Evolutionary conservation across 2,888 invertebrate genomes (phyloP).

Genomic region (Plebejus anna): DNA sequence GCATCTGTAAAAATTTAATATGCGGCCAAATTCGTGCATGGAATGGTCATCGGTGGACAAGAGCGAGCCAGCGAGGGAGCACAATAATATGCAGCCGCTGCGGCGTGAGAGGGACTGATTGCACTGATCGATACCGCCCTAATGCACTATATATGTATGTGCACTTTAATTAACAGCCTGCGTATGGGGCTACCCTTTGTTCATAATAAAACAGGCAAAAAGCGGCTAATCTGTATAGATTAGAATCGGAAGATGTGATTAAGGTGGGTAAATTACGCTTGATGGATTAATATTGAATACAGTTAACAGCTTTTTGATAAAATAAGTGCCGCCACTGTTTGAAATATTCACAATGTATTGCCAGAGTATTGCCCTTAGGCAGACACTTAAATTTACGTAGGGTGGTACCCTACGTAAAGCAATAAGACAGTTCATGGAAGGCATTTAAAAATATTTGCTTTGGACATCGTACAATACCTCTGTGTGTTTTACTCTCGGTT

Average conservation of each 20-base stretch:
- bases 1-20: not conserved
- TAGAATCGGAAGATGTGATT: not conserved
- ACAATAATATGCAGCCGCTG: slow-evolving; percentile 15
- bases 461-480: not conserved
- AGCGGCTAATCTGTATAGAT: not conserved
- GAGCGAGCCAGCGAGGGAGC: not conserved
- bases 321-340: not conserved
- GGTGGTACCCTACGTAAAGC: not conserved
- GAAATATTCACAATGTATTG: not conserved
- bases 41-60: slow-evolving; percentile 17
- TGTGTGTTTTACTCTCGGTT: not conserved
- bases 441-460: slow-evolving; percentile 14
- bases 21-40: not conserved
- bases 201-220: slow-evolving; percentile 4
- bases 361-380: not conserved
- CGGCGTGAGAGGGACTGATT: slow-evolving; percentile 13
- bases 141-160: slow-evolving; percentile 10
- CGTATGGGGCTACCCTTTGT: slow-evolving; percentile 26
- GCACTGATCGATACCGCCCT: slow-evolving; percentile 24
- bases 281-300: not conserved
- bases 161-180: slow-evolving; percentile 19
- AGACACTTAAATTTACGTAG: no score
- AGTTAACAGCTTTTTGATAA: not conserved
- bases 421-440: slow-evolving; percentile 1
- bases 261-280: not conserved